Percentiles rank a stretch among this genome's conserved stretches.
These are phyloP conservation scores for Platerodrilus igneus DNA, from an alignment of 2,888 invertebrate species.

Conservation along the genomic window DNA sequence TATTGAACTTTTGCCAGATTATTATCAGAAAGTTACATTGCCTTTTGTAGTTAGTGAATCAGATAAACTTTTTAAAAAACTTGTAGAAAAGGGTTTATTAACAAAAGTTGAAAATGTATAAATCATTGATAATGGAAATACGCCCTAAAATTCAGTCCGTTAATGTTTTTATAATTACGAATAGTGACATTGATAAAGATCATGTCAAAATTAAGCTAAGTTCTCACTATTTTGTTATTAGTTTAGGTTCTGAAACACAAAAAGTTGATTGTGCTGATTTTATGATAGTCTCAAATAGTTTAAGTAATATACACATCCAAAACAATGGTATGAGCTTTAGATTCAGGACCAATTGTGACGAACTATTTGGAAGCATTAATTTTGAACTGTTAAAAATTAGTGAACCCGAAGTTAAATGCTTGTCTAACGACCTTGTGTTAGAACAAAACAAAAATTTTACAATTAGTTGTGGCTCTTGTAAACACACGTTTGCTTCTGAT, in stretches of 20 bases:
- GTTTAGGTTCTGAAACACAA: constrained; percentile 23
- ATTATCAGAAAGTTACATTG: constrained; percentile 78
- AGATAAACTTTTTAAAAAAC: constrained; percentile 65
- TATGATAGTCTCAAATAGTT: constrained; percentile 35
- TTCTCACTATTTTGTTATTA: constrained; percentile 30
- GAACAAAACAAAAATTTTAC: constrained; percentile 50
- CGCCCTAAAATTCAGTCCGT: constrained; percentile 58
- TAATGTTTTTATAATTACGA: constrained; percentile 55
- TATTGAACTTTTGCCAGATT: constrained; percentile 73
- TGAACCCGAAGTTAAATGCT: too few species aligned
- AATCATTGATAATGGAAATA: constrained; percentile 56
- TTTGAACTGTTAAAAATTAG: too few species aligned
- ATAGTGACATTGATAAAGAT: constrained; percentile 26
- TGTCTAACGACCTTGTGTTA: too few species aligned
- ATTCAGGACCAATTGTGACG: too few species aligned
- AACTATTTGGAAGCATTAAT: too few species aligned
- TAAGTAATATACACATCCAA: constrained; percentile 37
- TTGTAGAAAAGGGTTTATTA: constrained; percentile 55
- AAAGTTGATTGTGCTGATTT: constrained; percentile 29
- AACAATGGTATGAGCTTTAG: constrained; percentile 41
- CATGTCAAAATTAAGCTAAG: constrained; percentile 30
- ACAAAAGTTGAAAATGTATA: constrained; percentile 42
- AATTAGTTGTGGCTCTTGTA: constrained; percentile 48
- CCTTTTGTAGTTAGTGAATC: constrained; percentile 76
- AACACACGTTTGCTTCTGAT: constrained; percentile 32